Evolutionary conservation across 2,888 invertebrate species (phyloP), one percentile per base, ranked within the genome.

Genomic region (Deilephila elpenor): DNA sequence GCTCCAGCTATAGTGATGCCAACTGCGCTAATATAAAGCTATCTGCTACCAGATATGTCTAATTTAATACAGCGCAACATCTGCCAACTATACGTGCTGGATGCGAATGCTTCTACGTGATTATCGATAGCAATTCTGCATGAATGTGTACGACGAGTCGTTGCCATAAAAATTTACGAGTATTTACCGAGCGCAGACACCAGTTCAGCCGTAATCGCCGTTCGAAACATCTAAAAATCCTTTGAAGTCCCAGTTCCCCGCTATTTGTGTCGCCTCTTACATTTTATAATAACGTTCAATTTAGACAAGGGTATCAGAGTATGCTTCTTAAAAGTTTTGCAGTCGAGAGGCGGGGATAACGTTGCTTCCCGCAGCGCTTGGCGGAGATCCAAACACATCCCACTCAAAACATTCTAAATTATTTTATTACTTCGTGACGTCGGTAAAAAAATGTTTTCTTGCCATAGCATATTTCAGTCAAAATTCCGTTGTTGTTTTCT

Each of bases 351-450:
- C 83, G 81, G 77, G 87, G 87, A 86, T 87, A 87, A 85, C 80
- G 84, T 84, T 80, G 84, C 84, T 84, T 82, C 84, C 87, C 80
- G 84, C 81, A 79, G 83, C 83, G 82, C 78, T 84, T 91, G 91
- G 91, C 91, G 78, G 75, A 74, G 75, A 73, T 87, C 91, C 91
- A 91, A 81, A 75, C 80, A 82, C 82, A 80, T 82, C 76, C 80
- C 78, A 84, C 86, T 86, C 85, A 83, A 83, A 84, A 83, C 80
- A 80, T 82, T 87, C 84, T 85, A 87, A 90, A 91, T 90, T 89
- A 91, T 89, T 89, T 88, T 89, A 90, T 88, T 83, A 86, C 88
- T 88, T 85, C 83, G 86, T 88, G 84, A 84, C 85, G 82, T 82
- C 77, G 80, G 78, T 83, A 67, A 71, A 73, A 56, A 67, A 74